phyloP scores from a whole-genome alignment of 2,888 invertebrate species.

The Agapostemon virescens region DNA sequence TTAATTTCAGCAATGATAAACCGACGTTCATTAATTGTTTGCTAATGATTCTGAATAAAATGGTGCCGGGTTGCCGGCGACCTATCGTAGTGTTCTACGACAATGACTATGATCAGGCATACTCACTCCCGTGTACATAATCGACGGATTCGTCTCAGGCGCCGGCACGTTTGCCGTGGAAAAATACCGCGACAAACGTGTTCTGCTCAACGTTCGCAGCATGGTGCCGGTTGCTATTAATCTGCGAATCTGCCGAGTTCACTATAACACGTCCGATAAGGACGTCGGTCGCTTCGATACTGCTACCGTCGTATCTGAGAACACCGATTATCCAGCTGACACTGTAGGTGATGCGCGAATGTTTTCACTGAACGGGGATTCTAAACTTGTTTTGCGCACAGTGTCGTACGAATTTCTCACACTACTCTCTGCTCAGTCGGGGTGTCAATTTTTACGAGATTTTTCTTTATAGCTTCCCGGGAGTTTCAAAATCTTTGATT shows the following conservation, averaged over 20 bases:
- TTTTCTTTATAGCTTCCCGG: too few relatives aligned
- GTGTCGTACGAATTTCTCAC: background rate
- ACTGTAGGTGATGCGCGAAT: background rate
- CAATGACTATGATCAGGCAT: too few relatives aligned
- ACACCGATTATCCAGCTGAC: too few relatives aligned
- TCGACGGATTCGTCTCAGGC: conserved; percentile 86
- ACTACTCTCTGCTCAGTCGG: too few relatives aligned
- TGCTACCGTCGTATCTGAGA: background rate
- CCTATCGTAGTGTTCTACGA: too few relatives aligned
- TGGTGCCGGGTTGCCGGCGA: too few relatives aligned
- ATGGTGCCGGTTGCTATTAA: conserved; percentile 44
- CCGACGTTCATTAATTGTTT: too few relatives aligned
- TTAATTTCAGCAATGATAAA: too few relatives aligned
- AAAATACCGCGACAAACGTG: conserved; percentile 65
- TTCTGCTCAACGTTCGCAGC: conserved; percentile 65
- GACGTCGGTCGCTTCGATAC: background rate
- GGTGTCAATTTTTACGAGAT: background rate
- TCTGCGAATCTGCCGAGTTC: background rate
- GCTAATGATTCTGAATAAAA: too few relatives aligned
- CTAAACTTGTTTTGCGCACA: background rate
- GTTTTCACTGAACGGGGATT: background rate
- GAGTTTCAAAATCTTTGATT: too few relatives aligned
- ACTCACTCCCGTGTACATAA: conserved; percentile 86
- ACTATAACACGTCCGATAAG: fast-evolving
- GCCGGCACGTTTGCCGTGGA: conserved; percentile 81